Evolutionary conservation across 2,797 vertebrate genomes (phyloP), one percentile per base, ranked within the genome.

Genomic region (Rhinatrema bivittatum): DNA sequence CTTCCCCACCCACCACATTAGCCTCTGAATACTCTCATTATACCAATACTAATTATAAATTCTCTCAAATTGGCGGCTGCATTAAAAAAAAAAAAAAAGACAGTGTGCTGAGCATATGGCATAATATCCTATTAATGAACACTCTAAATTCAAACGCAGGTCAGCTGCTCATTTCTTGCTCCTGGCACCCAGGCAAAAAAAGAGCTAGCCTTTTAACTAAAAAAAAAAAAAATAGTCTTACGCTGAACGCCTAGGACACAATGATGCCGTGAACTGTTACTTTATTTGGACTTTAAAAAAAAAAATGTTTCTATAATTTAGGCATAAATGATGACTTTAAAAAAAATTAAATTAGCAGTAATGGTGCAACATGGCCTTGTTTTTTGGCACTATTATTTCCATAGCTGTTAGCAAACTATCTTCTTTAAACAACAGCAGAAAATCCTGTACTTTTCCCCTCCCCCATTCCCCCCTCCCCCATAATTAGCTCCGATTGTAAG

Each of bases 71-170:
- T 90, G 88, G 89, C 76, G 87, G 84, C 88, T 86, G 89, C 89
- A 90, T 93, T 89, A 89, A 86, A 91, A 89, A 66, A 49, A n/a
- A n/a, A n/a, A n/a, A 56, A 68, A 87, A 86, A 93, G 89, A 90
- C 87, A 88, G 91, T 90, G 91, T 84, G 84, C 79, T 57, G 85
- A 94, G 91, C 93, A 97, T 95, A 94, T 97, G 93, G 94, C 86
- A 90, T 97, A 94, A 97, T 97, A 96, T 96, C 90, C 89, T 98
- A 97, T 98, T 98, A 97, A 98, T 97, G 95, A 98, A 97, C 93
- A 96, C 91, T 98, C 95, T 98, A 98, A 97, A 98, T 98, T 97
- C 95, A 97, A 95, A 94, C 92, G 89, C 88, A 87, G 94, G 93
- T 97, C 92, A 95, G 91, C 86, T 90, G 88, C 86, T 92, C 88